Conservation (phyloP, 2,797 vertebrate species). For the Bradypus variegatus region DNA sequence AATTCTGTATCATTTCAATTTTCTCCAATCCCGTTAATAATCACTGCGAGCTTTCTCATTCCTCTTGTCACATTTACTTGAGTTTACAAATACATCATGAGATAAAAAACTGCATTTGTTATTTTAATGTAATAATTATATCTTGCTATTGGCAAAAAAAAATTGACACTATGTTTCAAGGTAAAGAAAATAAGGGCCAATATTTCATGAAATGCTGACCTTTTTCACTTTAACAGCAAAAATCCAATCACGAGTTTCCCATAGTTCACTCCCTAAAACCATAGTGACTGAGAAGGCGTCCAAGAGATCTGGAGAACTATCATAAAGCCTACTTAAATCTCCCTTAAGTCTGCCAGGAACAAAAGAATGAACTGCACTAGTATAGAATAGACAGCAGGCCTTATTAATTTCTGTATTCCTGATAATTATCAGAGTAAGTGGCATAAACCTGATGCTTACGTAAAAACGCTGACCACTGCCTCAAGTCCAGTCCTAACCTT, state of each 20-base stretch:
- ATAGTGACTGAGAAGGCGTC: not conserved
- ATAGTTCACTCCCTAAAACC: not conserved
- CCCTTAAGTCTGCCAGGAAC: not conserved
- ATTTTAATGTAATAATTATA: slow-evolving; percentile 1
- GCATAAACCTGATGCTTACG: not conserved
- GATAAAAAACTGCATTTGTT: not conserved
- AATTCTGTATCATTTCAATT: not conserved
- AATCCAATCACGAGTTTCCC: not conserved
- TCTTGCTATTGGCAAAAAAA: not conserved
- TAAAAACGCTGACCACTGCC: not conserved
- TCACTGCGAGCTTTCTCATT: not conserved
- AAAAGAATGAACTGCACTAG: not conserved
- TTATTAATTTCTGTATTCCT: not conserved
- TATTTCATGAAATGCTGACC: not conserved
- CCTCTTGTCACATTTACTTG: not conserved
- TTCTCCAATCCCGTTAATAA: not conserved
- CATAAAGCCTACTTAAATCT: not conserved
- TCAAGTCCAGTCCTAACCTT: not conserved
- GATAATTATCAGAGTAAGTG: not conserved
- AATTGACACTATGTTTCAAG: not conserved
- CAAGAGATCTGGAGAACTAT: not conserved
- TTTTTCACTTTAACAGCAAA: not conserved
- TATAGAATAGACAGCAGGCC: not conserved
- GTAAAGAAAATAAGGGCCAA: not conserved
- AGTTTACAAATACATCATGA: not conserved